Evolutionary conservation across 2,113 vertebrate genomes (phyloP).

Genomic region (Varanus salvator): DNA sequence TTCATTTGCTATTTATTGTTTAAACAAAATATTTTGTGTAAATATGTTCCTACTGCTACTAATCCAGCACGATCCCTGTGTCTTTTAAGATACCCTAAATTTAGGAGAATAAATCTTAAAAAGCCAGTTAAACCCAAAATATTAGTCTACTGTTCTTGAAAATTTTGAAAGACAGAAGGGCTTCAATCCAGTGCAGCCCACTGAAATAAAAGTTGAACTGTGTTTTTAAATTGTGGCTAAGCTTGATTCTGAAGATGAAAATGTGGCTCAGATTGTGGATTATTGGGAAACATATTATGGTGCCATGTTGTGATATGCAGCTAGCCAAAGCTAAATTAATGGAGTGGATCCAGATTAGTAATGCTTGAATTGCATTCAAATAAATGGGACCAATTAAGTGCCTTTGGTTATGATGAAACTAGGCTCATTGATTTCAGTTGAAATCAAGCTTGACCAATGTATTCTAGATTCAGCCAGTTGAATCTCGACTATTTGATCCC

Average conservation of each 20-base stretch:
- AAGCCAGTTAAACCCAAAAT: neutral
- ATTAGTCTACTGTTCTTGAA: neutral
- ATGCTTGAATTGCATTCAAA: neutral
- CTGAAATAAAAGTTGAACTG: neutral
- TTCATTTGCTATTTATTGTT: neutral
- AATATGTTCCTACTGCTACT: neutral
- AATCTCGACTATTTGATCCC: no score
- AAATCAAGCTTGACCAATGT: neutral
- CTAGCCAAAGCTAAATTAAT: neutral
- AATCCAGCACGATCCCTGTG: conserved; percentile 2
- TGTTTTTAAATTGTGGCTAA: neutral
- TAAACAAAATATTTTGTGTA: conserved; percentile 34
- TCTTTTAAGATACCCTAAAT: neutral
- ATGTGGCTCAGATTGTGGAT: neutral
- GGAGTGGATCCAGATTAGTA: neutral
- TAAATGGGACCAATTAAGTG: neutral
- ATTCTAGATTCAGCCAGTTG: no score
- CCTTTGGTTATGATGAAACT: neutral
- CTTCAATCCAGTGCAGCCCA: neutral
- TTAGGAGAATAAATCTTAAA: conserved; percentile 1
- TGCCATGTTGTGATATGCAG: neutral
- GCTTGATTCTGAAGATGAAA: neutral
- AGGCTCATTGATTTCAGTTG: neutral
- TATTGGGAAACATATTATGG: neutral
- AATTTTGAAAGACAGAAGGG: neutral